These are phyloP conservation scores for Diabrotica balteata DNA, from an alignment of 2,888 invertebrate genomes.

Conservation along the genomic window DNA sequence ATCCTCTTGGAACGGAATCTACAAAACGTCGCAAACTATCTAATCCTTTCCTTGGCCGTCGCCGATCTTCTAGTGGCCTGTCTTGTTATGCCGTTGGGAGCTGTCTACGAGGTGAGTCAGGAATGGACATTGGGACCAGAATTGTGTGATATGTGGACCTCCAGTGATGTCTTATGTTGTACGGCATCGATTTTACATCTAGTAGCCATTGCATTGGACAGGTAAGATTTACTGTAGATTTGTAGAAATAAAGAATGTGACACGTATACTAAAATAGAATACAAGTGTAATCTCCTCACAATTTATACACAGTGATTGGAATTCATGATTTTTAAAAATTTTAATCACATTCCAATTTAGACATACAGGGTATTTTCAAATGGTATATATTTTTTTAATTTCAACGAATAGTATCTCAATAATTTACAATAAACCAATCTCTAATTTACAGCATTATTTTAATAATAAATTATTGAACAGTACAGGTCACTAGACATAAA, in stretches of 20 bases:
- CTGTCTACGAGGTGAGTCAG: slow-evolving; percentile 76
- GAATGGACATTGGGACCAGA: slow-evolving; percentile 87
- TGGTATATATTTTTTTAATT: too few relatives aligned
- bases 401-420: too few relatives aligned
- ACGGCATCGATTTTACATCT: slow-evolving; percentile 83
- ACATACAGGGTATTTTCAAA: too few relatives aligned
- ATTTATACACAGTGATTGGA: too few relatives aligned
- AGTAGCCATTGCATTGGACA: slow-evolving; percentile 82
- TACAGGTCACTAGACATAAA: too few relatives aligned
- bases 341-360: too few relatives aligned
- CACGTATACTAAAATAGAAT: background rate
- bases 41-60: slow-evolving; percentile 88
- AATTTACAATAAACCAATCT: too few relatives aligned
- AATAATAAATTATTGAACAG: too few relatives aligned
- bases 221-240: slow-evolving; percentile 61
- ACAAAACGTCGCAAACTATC: slow-evolving; percentile 88
- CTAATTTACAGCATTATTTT: too few relatives aligned
- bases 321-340: too few relatives aligned
- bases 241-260: background rate
- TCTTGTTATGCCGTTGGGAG: slow-evolving; percentile 78
- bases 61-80: slow-evolving; percentile 91
- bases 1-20: slow-evolving; percentile 86
- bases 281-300: too few relatives aligned
- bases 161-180: slow-evolving; percentile 90
- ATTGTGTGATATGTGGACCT: slow-evolving; percentile 94